Evolutionary conservation across 1,140 invertebrate species (phyloP), one percentile per base, ranked within the genome.

Genomic region (Diorhabda sublineata): DNA sequence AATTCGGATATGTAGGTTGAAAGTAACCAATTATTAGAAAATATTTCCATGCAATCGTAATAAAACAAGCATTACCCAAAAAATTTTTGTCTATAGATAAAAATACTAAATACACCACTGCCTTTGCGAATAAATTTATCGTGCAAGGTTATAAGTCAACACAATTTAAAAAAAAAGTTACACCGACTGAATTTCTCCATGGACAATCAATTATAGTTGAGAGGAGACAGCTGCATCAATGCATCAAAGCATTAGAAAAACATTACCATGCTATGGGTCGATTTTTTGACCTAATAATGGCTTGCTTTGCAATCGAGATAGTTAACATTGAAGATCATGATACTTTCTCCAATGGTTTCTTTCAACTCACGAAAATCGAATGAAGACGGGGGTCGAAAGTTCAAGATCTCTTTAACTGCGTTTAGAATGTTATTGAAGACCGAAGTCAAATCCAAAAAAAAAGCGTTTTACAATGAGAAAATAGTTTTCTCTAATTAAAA

Each of bases 241-340:
- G 47, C 47, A 52, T 52, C 47, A 52, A 52, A 52, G 47, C 47
- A 2, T 8, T 6, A 6, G 47, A 8, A 8, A 52, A n/a, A 52
- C 47, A 8, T 52, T 52, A 52, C 47, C 47, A 52, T 52, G 47
- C 47, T n/a, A 6, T 52, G n/a, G 47, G 47, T 52, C 4, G 47
- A 52, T 52, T 52, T 52, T 52, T 52, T 52, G 47, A 52, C 47
- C 47, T n/a, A 52, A 52, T 52, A 52, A 52, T 52, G 47, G n/a
- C n/a, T 52, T 52, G 47, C 47, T 52, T 52, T n/a, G 47, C 47
- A n/a, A 52, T 52, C 47, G 47, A 52, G 47, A 52, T 52, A 52
- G 47, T 52, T 52, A 52, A 52, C 47, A n/a, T 52, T n/a, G 47
- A 52, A 52, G 47, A 52, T 52, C 47, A 52, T n/a, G 47, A 52